Conservation (phyloP, 2,113 vertebrate species). For the Cyrtonyx montezumae region DNA sequence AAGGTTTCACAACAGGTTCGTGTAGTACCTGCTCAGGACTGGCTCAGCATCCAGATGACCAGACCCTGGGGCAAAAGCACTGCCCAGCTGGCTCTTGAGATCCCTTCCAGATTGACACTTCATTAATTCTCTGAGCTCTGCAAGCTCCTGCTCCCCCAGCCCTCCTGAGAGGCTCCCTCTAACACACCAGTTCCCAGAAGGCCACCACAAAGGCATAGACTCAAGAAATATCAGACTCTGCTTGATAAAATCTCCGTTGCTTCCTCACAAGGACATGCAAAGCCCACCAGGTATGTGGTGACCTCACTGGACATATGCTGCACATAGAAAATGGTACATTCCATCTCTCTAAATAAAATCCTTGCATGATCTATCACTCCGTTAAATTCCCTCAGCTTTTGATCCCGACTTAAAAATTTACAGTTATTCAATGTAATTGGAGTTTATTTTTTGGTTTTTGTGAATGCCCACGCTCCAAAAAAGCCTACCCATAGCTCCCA, state of each 20-base stretch:
- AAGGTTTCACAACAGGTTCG: neutral
- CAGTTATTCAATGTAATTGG: neutral
- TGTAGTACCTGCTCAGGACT: neutral
- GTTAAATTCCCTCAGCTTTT: neutral
- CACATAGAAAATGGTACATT: neutral
- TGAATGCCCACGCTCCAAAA: neutral
- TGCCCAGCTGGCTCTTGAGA: neutral
- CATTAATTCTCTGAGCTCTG: neutral
- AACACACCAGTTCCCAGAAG: neutral
- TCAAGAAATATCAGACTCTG: fast-evolving
- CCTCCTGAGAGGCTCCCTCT: neutral
- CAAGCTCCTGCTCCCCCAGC: neutral
- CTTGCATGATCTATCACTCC: neutral
- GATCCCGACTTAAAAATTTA: neutral
- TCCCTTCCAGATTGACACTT: neutral
- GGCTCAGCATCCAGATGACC: neutral
- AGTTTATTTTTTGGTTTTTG: neutral
- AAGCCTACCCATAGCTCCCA: neutral
- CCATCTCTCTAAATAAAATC: neutral
- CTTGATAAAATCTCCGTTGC: neutral
- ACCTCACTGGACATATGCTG: neutral
- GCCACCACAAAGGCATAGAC: neutral
- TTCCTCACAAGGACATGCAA: neutral
- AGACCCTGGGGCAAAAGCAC: neutral
- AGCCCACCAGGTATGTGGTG: neutral